Conservation (phyloP, 2,113 vertebrate genomes). For the Oncorhynchus keta region DNA sequence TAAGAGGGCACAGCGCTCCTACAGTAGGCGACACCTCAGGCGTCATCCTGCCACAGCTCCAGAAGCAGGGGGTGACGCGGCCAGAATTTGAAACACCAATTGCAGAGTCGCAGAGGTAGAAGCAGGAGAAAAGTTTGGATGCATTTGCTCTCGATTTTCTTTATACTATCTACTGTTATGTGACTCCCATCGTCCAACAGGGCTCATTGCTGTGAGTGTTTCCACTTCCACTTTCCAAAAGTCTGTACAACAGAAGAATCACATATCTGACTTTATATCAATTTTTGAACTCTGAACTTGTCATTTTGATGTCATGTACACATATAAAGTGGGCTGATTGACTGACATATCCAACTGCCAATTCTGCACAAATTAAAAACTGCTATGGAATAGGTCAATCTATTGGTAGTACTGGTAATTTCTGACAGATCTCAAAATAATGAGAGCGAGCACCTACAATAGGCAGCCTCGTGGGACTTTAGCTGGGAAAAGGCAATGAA, state of each 20-base stretch:
- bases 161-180: background rate
- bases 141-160: constrained; percentile 13
- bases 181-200: background rate
- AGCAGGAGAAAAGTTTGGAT: constrained; percentile 33
- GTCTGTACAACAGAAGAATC: too few species aligned
- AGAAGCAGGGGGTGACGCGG: constrained; percentile 57
- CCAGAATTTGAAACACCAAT: constrained; percentile 63
- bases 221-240: background rate
- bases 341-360: constrained; percentile 58
- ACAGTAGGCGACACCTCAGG: constrained; percentile 65
- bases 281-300: constrained; percentile 31
- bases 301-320: background rate
- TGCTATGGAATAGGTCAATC: too few species aligned
- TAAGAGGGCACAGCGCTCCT: constrained; percentile 72
- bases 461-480: constrained; percentile 50
- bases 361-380: constrained; percentile 23
- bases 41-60: constrained; percentile 70
- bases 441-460: constrained; percentile 44
- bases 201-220: background rate
- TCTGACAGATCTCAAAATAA: constrained; percentile 3
- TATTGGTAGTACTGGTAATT: too few species aligned
- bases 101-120: constrained; percentile 44
- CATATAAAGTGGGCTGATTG: constrained; percentile 47
- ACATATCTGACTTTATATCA: constrained; percentile 36
- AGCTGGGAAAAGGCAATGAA: constrained; percentile 32